Conservation (phyloP, 2,888 invertebrate species). For the Itoplectis maculator region DNA sequence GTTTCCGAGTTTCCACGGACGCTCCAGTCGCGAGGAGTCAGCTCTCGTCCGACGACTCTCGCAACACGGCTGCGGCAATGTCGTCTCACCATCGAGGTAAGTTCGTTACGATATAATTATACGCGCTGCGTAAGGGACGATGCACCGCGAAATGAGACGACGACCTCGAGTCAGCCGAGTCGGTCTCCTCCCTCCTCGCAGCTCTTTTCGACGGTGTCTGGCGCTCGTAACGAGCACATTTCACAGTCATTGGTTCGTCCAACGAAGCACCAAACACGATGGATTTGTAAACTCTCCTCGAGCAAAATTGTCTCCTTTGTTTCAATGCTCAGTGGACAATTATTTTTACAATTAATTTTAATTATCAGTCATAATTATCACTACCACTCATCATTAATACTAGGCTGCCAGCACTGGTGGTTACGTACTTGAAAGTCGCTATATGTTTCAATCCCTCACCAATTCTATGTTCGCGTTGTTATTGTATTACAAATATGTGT, state of each 20-base stretch:
- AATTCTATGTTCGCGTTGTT: too few relatives aligned
- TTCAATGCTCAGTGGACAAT: not conserved
- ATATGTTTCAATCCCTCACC: too few relatives aligned
- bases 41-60: slow-evolving; percentile 64
- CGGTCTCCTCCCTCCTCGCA: not conserved
- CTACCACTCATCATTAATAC: too few relatives aligned
- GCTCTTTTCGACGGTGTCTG: too few relatives aligned
- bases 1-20: slow-evolving; percentile 53
- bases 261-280: not conserved
- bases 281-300: not conserved
- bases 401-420: too few relatives aligned
- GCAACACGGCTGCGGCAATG: slow-evolving; percentile 68
- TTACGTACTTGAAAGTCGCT: too few relatives aligned
- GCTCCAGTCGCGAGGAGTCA: slow-evolving; percentile 34
- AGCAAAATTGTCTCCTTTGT: not conserved
- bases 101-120: slow-evolving; percentile 60
- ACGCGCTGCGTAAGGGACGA: slow-evolving; percentile 23
- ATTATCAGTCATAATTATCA: too few relatives aligned
- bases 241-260: not conserved
- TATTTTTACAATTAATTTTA: not conserved
- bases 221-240: not conserved
- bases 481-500: too few relatives aligned
- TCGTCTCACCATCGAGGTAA: slow-evolving; percentile 60
- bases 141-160: slow-evolving; percentile 47
- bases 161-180: slow-evolving; percentile 47